These are phyloP conservation scores for Pammene aurita DNA, from an alignment of 2,888 invertebrate species.

Conservation along the genomic window DNA sequence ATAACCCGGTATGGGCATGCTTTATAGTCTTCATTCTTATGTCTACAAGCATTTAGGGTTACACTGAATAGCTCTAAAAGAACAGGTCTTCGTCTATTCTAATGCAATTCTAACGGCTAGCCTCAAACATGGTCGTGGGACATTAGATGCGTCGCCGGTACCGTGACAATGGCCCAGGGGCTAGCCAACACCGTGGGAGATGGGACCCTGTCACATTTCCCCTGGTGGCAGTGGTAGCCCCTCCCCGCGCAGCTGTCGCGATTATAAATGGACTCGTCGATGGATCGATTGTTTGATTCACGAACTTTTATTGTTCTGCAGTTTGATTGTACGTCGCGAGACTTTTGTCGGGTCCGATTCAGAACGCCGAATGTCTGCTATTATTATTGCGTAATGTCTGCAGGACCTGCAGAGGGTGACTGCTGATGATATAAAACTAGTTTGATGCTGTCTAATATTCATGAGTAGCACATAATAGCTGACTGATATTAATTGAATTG, in stretches of 20 bases:
- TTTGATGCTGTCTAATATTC: constrained; percentile 7
- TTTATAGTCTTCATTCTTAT: not conserved
- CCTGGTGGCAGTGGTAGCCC: constrained; percentile 44
- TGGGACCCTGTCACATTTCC: constrained; percentile 62
- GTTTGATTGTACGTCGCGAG: constrained; percentile 58
- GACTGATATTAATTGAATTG: constrained; percentile 30
- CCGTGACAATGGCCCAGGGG: constrained; percentile 54
- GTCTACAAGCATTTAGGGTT: constrained; percentile 34
- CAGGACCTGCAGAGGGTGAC: constrained; percentile 32
- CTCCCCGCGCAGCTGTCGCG: constrained; percentile 75
- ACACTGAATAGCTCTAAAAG: constrained; percentile 33
- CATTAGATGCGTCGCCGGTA: constrained; percentile 49
- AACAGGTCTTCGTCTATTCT: constrained; percentile 47
- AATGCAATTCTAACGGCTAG: constrained; percentile 48
- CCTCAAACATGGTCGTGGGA: constrained; percentile 43
- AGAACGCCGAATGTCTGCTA: constrained; percentile 49
- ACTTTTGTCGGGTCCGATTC: constrained; percentile 51
- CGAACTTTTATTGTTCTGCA: constrained; percentile 68
- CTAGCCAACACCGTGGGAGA: constrained; percentile 69
- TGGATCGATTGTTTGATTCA: constrained; percentile 77
- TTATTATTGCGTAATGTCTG: constrained; percentile 39
- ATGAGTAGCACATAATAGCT: constrained; percentile 8
- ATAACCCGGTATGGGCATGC: not conserved
- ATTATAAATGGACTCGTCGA: constrained; percentile 64
- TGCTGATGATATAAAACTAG: not conserved